phyloP scores from a whole-genome alignment of 1,140 invertebrate species.

The Drosophila pseudoobscura region DNA sequence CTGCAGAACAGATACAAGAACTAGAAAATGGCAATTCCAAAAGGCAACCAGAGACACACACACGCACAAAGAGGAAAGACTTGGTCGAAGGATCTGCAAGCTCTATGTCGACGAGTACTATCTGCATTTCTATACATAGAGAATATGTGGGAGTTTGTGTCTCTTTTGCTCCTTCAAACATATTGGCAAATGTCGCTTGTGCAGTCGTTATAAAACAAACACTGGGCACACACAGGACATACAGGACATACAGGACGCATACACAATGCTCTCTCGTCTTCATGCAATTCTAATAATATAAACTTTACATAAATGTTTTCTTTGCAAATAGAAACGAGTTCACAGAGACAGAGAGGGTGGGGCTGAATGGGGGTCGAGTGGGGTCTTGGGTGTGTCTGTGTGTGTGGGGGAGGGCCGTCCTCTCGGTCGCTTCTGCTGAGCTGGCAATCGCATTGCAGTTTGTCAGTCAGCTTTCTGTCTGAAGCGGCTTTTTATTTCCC shows the following conservation, averaged over 20 bases:
- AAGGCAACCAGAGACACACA: constrained; percentile 13
- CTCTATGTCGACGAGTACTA: neutral
- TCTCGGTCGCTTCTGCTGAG: constrained; percentile 42
- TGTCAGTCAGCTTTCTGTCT: constrained; percentile 45
- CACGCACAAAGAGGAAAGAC: constrained; percentile 19
- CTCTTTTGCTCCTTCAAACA: constrained; percentile 39
- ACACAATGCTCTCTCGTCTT: constrained; percentile 37
- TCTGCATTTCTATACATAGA: too few relatives aligned
- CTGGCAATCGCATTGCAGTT: constrained; percentile 65
- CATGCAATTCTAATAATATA: constrained; percentile 74
- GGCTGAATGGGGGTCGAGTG: neutral
- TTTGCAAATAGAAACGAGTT: constrained; percentile 61
- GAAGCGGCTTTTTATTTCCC: constrained; percentile 37
- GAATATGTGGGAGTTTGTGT: neutral
- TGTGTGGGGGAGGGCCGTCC: constrained; percentile 18
- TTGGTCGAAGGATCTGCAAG: constrained; percentile 28
- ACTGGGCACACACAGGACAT: constrained; percentile 10
- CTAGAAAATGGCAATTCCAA: constrained; percentile 50
- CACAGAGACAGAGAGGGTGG: constrained; percentile 26
- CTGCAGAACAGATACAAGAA: constrained; percentile 29
- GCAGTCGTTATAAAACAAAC: constrained; percentile 70
- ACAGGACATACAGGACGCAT: constrained; percentile 18
- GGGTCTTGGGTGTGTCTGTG: constrained; percentile 1
- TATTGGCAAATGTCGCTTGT: constrained; percentile 68
- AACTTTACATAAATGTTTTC: constrained; percentile 80